Base-by-base conservation (phyloP, 2,113 vertebrate genomes). In the Spilogale gracilis region DNA sequence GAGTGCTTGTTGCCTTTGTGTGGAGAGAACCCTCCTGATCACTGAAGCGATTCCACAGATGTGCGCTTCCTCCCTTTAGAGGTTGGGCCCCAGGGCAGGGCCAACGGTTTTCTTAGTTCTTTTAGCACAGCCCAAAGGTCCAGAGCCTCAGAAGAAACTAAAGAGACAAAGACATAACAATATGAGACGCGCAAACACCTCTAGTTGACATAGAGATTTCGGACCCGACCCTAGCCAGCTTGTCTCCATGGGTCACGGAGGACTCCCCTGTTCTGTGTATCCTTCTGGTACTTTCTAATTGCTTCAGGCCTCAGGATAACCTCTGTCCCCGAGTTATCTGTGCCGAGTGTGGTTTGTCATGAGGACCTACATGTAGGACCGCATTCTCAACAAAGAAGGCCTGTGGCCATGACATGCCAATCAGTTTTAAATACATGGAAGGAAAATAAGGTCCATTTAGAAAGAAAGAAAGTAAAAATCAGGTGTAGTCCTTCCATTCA, bases 401-500 rank as follows among this genome's bases (percentile, higher is more conserved):
- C 21, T 16, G 25, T 79, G 45, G 32, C 20, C 3, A 2, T 30
- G 60, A 76, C n/a, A 27, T 67, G n/a, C 0, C 25, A 38, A 6
- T 38, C 69, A 54, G 17, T 52, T 96, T 85, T 52, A 87, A 79
- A 25, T 18, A 84, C 79, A n/a, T 32, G 63, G 50, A 96, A 32
- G 60, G 16, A 17, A 23, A 27, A 32, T 8, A 52, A 32, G 16
- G 13, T 78, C 30, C 1, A 21, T 30, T 63, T 38, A 93, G 63
- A 92, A 85, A 81, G 60, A 58, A 86, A 90, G 48, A 91, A 97
- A 95, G 54, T n/a, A 61, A 93, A 91, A 69, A 61, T 93, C 54
- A 73, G 65, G 43, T 23, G 30, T 67, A 61, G 78, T 82, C 90
- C 73, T 92, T 94, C 65, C 5, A 8, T 69, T 25, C 23, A 10